Evolutionary conservation across 2,888 invertebrate genomes (phyloP).

Genomic region (Magallana nippona): DNA sequence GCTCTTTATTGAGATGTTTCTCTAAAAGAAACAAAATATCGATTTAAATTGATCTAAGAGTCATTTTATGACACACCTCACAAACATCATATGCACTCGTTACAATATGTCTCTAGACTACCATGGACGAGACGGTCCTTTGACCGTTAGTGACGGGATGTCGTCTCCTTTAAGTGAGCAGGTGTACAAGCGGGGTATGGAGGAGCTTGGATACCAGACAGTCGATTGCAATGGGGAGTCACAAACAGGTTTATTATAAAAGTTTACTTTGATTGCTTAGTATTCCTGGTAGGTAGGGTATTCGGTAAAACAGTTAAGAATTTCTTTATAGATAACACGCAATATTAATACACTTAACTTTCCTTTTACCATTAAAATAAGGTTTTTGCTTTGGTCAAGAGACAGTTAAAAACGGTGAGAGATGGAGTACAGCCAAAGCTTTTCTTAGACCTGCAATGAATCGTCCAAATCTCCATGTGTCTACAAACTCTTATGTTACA

Average conservation of each 20-base stretch:
- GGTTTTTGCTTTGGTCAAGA: constrained; percentile 46
- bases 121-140: not conserved
- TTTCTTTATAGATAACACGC: too few relatives aligned
- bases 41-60: too few relatives aligned
- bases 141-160: not conserved
- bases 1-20: too few relatives aligned
- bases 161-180: not conserved
- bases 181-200: not conserved
- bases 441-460: constrained; percentile 71
- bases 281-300: too few relatives aligned
- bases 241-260: not conserved
- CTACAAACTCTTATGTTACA: constrained; percentile 60
- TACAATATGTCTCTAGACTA: not conserved
- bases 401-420: constrained; percentile 61
- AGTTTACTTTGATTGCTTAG: too few relatives aligned
- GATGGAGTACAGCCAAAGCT: constrained; percentile 73
- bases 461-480: constrained; percentile 68
- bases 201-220: not conserved
- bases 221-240: not conserved
- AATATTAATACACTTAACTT: too few relatives aligned
- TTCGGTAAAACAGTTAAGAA: too few relatives aligned
- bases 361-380: not conserved
- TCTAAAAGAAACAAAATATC: too few relatives aligned
- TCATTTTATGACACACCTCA: too few relatives aligned
- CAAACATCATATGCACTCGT: too few relatives aligned